Conservation (phyloP, 2,797 vertebrate species). For the Protonibea diacanthus region DNA sequence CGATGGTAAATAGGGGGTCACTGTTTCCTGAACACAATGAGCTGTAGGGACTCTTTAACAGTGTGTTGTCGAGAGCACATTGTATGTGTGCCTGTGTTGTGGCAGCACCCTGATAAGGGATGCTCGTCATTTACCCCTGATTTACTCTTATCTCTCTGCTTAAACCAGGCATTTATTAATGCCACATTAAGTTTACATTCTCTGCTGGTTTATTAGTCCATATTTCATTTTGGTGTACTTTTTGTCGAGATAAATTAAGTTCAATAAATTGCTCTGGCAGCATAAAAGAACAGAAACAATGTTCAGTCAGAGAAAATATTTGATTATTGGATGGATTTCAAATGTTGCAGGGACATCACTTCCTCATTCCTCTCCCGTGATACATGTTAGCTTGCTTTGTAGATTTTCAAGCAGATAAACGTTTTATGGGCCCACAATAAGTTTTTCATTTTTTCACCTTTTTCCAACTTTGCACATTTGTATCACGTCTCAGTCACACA, state of each 20-base stretch:
- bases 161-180: constrained; percentile 33
- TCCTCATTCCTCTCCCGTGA: constrained; percentile 63
- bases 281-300: constrained; percentile 1
- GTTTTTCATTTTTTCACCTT: constrained; percentile 37
- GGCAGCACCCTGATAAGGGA: constrained; percentile 78
- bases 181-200: constrained; percentile 17
- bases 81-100: constrained; percentile 69
- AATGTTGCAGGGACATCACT: constrained; percentile 12
- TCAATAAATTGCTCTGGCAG: not conserved
- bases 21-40: constrained; percentile 80
- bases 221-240: constrained; percentile 20
- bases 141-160: constrained; percentile 43
- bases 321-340: constrained; percentile 23
- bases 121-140: constrained; percentile 48
- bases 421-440: constrained; percentile 11
- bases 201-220: constrained; percentile 13
- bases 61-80: constrained; percentile 60
- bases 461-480: constrained; percentile 6
- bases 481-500: constrained; percentile 21
- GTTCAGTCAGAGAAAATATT: not conserved
- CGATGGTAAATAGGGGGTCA: constrained; percentile 76
- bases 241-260: constrained; percentile 25
- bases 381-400: constrained; percentile 18
- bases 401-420: constrained; percentile 44
- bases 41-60: constrained; percentile 67